Base-by-base conservation (phyloP, 2,797 vertebrate genomes). In the Lerista edwardsae region DNA sequence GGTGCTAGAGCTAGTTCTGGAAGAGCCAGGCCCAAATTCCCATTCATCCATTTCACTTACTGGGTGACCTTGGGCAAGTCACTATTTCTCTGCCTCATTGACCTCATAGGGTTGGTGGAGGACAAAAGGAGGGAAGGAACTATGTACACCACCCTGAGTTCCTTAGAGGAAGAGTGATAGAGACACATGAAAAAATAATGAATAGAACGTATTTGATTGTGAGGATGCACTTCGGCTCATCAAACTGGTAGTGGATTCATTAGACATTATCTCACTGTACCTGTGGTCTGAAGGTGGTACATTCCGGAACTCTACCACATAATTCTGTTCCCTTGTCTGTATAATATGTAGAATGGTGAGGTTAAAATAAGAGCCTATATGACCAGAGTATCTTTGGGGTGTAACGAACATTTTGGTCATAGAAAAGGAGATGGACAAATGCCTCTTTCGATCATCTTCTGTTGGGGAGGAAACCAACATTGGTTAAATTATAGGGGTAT, bases 381-480 rank as follows among this genome's bases (percentile, higher is more conserved):
- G 59, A 12, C 79, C 64, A 59, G 61, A 68, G 34, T 25, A 41
- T 57, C 61, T 36, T 85, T 39, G 34, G 41, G 59, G 36, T 79
- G 25, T 73, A 74, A 73, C 51, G 74, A 55, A 39, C 19, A 84
- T 79, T 79, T 79, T 79, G 41, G 69, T 17, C 68, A 79, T 27
- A 62, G 61, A 59, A 34, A 82, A 67, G 29, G 47, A 36, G 68
- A 36, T 11, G 17, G 36, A 29, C 10, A 72, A 47, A 64, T 62
- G 61, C 31, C 57, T 72, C 72, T 25, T 31, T 72, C 10, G 57
- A 59, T n/a, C 9, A n/a, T n/a, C 29, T 39, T 62, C 31, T 36
- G 15, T 57, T 80, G 65, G 12, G 27, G 14, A 34, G 10, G 31
- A 64, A 51, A 11, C 14, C 34, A 64, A 29, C n/a, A 12, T 36